Percentiles rank a stretch among this genome's conserved stretches.
Evolutionary conservation across 2,888 invertebrate genomes (phyloP).

Genomic region (Heliconius ismenius): DNA sequence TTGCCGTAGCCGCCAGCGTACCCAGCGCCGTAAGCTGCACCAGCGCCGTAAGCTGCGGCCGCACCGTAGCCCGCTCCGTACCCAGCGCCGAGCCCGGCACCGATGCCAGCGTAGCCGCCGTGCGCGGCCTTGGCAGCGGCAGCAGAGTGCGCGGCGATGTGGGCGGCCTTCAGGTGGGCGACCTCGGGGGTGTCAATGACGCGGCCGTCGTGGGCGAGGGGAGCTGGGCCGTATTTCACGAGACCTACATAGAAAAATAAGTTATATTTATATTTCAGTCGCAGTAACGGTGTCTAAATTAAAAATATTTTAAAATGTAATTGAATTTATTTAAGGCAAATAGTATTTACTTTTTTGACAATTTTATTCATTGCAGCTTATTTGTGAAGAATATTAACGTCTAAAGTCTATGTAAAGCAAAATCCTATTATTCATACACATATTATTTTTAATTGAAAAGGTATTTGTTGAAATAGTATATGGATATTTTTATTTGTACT

Average conservation of each 20-base stretch:
- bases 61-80: slow-evolving; percentile 61
- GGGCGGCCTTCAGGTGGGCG: slow-evolving; percentile 81
- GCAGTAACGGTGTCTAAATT: background rate
- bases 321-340: background rate
- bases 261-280: no score
- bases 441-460: background rate
- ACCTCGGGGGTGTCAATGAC: slow-evolving; percentile 81
- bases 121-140: slow-evolving; percentile 61
- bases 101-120: slow-evolving; percentile 51
- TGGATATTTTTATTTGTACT: slow-evolving; percentile 1
- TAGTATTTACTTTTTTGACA: background rate
- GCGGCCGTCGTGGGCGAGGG: slow-evolving; percentile 77
- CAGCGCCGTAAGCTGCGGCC: slow-evolving; percentile 53
- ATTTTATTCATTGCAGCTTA: background rate
- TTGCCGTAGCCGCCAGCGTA: slow-evolving; percentile 70
- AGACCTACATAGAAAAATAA: slow-evolving; percentile 60
- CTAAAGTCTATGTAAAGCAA: background rate
- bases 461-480: background rate
- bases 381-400: background rate
- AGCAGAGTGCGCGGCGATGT: slow-evolving; percentile 74
- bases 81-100: slow-evolving; percentile 53
- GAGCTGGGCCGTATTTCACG: slow-evolving; percentile 77
- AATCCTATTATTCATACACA: background rate
- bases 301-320: background rate
- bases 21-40: slow-evolving; percentile 49